These are phyloP conservation scores for Phoenicopterus ruber DNA, from an alignment of 2,113 vertebrate species.

Conservation along the genomic window DNA sequence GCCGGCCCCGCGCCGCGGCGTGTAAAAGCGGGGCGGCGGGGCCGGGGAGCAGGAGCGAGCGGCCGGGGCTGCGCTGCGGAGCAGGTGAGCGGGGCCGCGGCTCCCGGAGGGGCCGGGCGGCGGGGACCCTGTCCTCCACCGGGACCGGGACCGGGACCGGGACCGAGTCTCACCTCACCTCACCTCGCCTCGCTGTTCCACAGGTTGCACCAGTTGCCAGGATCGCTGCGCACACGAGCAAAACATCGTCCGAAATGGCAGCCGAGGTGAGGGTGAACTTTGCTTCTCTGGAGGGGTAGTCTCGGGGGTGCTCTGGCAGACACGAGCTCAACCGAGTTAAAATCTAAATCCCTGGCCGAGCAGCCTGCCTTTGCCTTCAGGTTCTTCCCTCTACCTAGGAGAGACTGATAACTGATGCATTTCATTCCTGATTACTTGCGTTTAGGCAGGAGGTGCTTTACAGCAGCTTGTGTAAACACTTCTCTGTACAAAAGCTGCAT, in stretches of 20 bases:
- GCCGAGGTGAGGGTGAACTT: conserved; percentile 67
- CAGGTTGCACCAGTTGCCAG: background rate
- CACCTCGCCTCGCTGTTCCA: background rate
- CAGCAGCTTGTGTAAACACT: background rate
- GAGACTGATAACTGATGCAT: accelerated
- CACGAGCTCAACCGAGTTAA: background rate
- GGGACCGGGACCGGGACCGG: background rate
- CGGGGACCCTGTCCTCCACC: background rate
- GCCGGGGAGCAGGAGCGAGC: background rate
- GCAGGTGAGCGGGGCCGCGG: background rate
- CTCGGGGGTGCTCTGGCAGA: background rate
- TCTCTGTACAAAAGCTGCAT: background rate
- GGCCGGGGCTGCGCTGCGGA: background rate
- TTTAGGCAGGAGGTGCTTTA: background rate
- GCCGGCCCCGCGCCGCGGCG: background rate
- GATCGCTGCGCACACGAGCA: background rate
- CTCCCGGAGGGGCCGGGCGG: background rate
- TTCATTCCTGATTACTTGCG: accelerated
- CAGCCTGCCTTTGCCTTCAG: background rate
- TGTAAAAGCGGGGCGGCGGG: background rate
- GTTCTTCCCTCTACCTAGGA: background rate
- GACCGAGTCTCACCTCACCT: too few relatives aligned
- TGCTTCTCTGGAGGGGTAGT: background rate
- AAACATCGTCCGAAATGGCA: conserved; percentile 58
- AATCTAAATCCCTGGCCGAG: background rate